Percentiles rank a stretch among this genome's conserved stretches.
Evolutionary conservation across 1,140 invertebrate species (phyloP).

Genomic region (Pogonus chalceus): DNA sequence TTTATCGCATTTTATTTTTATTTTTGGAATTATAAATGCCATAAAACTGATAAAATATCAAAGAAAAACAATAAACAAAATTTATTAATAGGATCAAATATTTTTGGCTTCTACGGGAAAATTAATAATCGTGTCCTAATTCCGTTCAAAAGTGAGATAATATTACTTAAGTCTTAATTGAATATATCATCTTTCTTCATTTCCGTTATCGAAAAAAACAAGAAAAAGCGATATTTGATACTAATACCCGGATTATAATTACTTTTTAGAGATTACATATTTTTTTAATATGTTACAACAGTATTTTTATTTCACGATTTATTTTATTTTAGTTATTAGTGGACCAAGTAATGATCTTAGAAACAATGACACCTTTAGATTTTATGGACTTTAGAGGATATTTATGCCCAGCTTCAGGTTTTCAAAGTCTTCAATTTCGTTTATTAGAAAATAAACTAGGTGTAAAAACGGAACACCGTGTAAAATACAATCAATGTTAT

Average conservation of each 20-base stretch:
- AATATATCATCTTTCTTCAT: conserved; percentile 1
- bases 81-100: too few relatives aligned
- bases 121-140: not conserved
- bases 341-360: conserved; percentile 94
- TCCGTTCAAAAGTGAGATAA: not conserved
- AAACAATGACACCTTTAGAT: conserved; percentile 96
- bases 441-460: conserved; percentile 95
- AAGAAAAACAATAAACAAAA: not conserved
- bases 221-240: not conserved
- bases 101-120: not conserved
- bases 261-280: not conserved
- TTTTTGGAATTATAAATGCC: too few relatives aligned
- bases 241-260: not conserved
- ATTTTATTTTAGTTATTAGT: conserved; percentile 64
- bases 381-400: conserved; percentile 94
- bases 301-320: not conserved
- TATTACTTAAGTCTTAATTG: not conserved
- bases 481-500: conserved; percentile 91
- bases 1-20: too few relatives aligned
- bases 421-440: conserved; percentile 94
- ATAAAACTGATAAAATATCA: too few relatives aligned
- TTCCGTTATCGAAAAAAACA: not conserved
- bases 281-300: not conserved
- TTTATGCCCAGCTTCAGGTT: conserved; percentile 89
- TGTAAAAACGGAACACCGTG: conserved; percentile 73